Conservation (phyloP, 1,140 invertebrate species). For the Oreohelix idahoensis region DNA sequence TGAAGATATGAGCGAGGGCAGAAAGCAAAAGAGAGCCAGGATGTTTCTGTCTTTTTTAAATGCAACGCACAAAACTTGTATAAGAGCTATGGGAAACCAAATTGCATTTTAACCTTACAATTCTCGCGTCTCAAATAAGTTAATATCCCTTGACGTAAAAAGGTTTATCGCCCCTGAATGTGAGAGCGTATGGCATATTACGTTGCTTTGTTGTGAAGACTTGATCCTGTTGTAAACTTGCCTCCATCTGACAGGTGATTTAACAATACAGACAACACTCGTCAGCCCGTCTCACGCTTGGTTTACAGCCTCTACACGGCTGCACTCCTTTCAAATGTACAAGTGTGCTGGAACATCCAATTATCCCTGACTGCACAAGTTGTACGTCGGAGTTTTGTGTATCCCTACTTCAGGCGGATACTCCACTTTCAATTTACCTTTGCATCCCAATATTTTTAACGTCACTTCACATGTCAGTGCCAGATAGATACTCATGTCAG, state of each 20-base stretch:
- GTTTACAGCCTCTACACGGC: background rate
- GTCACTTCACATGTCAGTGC: background rate
- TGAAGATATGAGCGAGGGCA: background rate
- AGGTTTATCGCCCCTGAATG: background rate
- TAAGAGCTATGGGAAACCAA: background rate
- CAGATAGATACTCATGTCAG: background rate
- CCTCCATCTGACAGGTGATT: slow-evolving; percentile 1
- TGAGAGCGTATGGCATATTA: background rate
- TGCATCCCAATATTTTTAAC: background rate
- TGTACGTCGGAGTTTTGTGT: background rate
- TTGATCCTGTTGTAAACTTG: background rate
- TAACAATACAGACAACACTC: background rate
- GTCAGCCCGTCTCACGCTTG: background rate
- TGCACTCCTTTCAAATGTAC: background rate
- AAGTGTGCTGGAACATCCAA: background rate
- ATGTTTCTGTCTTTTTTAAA: background rate
- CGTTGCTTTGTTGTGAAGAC: background rate
- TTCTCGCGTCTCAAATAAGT: background rate
- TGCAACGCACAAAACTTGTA: background rate
- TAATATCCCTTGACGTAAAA: background rate
- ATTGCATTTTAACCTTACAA: background rate
- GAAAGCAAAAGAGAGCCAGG: background rate
- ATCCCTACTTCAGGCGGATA: background rate
- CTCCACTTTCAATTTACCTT: background rate
- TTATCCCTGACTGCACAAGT: background rate